Percentiles rank a stretch among this genome's conserved stretches.
phyloP scores from a whole-genome alignment of 2,113 vertebrate species.

The Corynorhinus townsendii region DNA sequence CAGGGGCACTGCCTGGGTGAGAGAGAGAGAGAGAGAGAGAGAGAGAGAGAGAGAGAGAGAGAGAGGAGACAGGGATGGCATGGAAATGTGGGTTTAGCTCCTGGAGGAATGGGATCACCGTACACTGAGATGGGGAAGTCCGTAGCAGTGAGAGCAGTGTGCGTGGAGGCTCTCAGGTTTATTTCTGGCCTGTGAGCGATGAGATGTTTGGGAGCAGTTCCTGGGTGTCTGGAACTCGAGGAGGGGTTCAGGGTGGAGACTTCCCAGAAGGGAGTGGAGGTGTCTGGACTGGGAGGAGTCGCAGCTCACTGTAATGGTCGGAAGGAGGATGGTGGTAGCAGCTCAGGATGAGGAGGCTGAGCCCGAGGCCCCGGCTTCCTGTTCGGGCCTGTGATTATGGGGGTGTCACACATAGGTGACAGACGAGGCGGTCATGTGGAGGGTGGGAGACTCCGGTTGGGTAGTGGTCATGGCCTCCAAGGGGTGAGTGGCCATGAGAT shows the following conservation, averaged over 20 bases:
- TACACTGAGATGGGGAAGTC: background rate
- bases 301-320: background rate
- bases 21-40: no score
- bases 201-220: background rate
- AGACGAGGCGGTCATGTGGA: background rate
- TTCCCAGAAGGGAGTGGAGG: background rate
- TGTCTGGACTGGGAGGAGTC: background rate
- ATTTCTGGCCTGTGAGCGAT: background rate
- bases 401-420: background rate
- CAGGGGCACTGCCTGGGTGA: no score
- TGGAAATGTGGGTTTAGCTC: background rate
- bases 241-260: background rate
- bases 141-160: background rate
- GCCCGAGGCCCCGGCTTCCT: background rate
- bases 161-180: background rate
- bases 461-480: background rate
- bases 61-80: background rate
- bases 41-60: no score
- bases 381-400: background rate
- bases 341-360: background rate
- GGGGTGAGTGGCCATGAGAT: background rate
- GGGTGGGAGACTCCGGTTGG: background rate
- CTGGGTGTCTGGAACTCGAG: background rate
- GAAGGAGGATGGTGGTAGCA: background rate
- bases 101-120: no score